phyloP scores from a whole-genome alignment of 2,888 invertebrate species.

The Epirrhoe alternata region DNA sequence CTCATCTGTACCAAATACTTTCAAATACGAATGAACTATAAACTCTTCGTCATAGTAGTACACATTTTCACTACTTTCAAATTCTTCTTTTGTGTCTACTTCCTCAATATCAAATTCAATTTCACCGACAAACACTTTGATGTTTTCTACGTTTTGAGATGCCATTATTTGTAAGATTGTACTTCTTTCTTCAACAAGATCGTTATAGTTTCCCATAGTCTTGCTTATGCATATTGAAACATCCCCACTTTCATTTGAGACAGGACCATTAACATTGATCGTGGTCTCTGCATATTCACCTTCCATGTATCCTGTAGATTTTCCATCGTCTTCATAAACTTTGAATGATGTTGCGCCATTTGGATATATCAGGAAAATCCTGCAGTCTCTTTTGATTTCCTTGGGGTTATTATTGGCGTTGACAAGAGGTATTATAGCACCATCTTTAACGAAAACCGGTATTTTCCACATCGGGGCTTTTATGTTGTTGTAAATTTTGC shows the following conservation, averaged over 20 bases:
- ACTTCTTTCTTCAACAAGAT: slow-evolving; percentile 61
- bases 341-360: slow-evolving; percentile 59
- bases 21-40: slow-evolving; percentile 64
- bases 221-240: slow-evolving; percentile 63
- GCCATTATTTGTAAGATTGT: slow-evolving; percentile 68
- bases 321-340: slow-evolving; percentile 76
- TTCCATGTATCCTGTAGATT: slow-evolving; percentile 61
- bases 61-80: slow-evolving; percentile 55
- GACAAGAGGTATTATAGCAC: slow-evolving; percentile 72
- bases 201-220: slow-evolving; percentile 63
- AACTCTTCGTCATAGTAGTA: slow-evolving; percentile 63
- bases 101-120: slow-evolving; percentile 52
- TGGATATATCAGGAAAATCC: slow-evolving; percentile 69
- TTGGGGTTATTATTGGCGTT: slow-evolving; percentile 71
- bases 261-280: slow-evolving; percentile 57
- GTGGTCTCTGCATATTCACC: slow-evolving; percentile 60
- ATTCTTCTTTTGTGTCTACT: slow-evolving; percentile 59
- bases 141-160: slow-evolving; percentile 49
- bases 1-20: slow-evolving; percentile 41
- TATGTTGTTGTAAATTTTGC: slow-evolving; percentile 68
- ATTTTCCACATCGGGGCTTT: slow-evolving; percentile 71
- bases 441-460: slow-evolving; percentile 73
- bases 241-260: slow-evolving; percentile 55
- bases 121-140: slow-evolving; percentile 65
- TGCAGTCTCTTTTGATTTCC: slow-evolving; percentile 63